A percentile compares a stretch with the other conserved stretches of the same genome.
These are phyloP conservation scores for Mus caroli DNA, from an alignment of 2,797 vertebrate genomes.

Conservation along the genomic window DNA sequence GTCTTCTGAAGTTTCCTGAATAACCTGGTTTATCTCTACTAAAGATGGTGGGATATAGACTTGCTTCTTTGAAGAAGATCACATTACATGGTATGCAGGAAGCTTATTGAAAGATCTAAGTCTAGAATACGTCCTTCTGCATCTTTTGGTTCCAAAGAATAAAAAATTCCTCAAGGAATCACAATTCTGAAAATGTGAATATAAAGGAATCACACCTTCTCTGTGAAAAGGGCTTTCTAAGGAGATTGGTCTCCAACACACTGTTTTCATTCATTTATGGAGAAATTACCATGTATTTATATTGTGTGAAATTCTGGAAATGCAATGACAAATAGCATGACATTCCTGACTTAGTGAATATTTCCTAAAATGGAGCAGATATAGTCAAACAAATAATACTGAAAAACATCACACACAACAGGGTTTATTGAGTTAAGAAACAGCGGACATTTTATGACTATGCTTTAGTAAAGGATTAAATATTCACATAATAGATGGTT, in stretches of 20 bases:
- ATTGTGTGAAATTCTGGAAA: background rate
- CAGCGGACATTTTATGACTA: background rate
- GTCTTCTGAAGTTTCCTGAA: background rate
- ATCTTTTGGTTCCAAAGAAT: background rate
- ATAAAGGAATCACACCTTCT: background rate
- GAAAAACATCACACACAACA: background rate
- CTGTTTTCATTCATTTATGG: background rate
- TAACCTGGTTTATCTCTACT: background rate
- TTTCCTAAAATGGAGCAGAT: constrained; percentile 18
- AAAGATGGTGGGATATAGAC: background rate
- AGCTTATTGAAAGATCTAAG: background rate
- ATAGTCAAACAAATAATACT: background rate
- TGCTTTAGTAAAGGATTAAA: background rate
- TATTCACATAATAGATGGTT: background rate
- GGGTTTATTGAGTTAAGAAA: background rate
- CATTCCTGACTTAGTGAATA: background rate
- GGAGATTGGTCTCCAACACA: background rate
- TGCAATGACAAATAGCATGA: background rate
- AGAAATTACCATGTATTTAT: background rate
- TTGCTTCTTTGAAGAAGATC: background rate
- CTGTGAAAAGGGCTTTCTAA: background rate
- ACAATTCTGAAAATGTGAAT: background rate
- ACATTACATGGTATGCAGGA: background rate
- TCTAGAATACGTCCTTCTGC: background rate
- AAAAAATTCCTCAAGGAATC: background rate